phyloP scores from a whole-genome alignment of 2,113 vertebrate genomes.

The Tetraodon nigroviridis region DNA sequence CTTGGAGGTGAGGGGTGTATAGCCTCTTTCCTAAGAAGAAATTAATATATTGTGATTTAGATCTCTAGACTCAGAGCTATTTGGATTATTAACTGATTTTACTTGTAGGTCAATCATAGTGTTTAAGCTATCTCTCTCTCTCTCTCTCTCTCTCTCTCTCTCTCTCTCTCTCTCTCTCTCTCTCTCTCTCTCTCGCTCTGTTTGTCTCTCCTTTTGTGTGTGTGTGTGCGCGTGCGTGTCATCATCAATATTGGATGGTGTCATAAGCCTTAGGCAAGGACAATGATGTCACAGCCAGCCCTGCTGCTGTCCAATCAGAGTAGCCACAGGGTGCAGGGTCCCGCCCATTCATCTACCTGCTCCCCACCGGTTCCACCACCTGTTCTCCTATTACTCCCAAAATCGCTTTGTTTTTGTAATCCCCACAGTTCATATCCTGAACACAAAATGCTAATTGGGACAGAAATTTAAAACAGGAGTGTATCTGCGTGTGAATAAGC shows the following conservation, averaged over 20 bases:
- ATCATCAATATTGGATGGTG: conserved; percentile 43
- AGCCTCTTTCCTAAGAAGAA: conserved; percentile 19
- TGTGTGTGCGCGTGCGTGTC: neutral
- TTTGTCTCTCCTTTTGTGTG: conserved; percentile 4
- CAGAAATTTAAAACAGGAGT: conserved; percentile 14
- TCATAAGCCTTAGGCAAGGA: conserved; percentile 60
- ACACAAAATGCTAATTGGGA: conserved; percentile 46
- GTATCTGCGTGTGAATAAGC: conserved; percentile 57
- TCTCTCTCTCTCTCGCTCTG: neutral
- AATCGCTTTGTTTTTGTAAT: conserved; percentile 1
- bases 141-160: no score
- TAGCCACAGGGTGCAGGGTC: conserved; percentile 58
- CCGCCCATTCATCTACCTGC: conserved; percentile 53
- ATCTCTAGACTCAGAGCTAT: conserved; percentile 28
- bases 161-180: conserved; percentile 3
- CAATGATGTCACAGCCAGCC: conserved; percentile 42
- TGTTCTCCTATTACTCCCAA: conserved; percentile 45
- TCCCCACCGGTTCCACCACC: conserved; percentile 61
- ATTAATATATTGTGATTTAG: conserved; percentile 28
- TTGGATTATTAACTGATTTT: conserved; percentile 33
- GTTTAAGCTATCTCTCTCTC: neutral
- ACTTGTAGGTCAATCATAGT: conserved; percentile 11
- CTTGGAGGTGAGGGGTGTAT: conserved; percentile 3
- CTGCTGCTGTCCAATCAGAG: conserved; percentile 63
- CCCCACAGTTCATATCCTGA: conserved; percentile 10